Evolutionary conservation across 2,797 vertebrate species (phyloP).

Genomic region (Hephaestus fuliginosus): DNA sequence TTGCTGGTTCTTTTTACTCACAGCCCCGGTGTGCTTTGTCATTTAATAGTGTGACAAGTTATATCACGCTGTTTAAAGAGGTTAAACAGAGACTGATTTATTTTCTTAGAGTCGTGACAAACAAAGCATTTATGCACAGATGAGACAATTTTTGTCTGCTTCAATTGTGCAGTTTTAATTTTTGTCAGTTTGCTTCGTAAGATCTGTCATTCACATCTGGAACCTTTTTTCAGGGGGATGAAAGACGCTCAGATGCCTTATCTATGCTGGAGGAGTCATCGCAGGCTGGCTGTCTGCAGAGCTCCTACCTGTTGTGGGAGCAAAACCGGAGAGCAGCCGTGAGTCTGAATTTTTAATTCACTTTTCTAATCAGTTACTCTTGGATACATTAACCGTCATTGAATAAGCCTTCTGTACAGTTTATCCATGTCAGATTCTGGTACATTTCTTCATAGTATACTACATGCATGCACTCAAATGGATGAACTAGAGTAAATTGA

Average conservation of each 20-base stretch:
- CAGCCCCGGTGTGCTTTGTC: slow-evolving; percentile 22
- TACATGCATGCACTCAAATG: not conserved
- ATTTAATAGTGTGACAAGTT: slow-evolving; percentile 8
- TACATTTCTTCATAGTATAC: not conserved
- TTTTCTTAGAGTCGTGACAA: not conserved
- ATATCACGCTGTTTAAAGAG: not conserved
- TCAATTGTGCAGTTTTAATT: not conserved
- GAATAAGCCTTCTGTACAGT: not conserved
- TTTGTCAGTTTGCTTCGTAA: not conserved
- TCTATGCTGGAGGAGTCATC: slow-evolving; percentile 92
- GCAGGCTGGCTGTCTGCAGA: slow-evolving; percentile 91
- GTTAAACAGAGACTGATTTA: not conserved
- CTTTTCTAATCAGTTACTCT: not conserved
- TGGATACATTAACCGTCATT: not conserved
- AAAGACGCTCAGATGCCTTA: slow-evolving; percentile 86
- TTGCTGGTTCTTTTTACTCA: slow-evolving; percentile 15
- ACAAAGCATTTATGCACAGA: not conserved
- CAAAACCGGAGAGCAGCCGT: slow-evolving; percentile 89
- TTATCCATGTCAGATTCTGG: not conserved
- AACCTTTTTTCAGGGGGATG: slow-evolving; percentile 86
- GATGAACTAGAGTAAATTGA: not conserved
- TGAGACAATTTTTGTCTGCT: not conserved
- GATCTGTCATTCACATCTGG: slow-evolving; percentile 8
- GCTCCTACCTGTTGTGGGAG: slow-evolving; percentile 96
- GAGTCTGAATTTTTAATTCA: slow-evolving; percentile 72